These are phyloP conservation scores for Pristionchus entomophagus DNA, from an alignment of 2,888 invertebrate species.

Conservation along the genomic window DNA sequence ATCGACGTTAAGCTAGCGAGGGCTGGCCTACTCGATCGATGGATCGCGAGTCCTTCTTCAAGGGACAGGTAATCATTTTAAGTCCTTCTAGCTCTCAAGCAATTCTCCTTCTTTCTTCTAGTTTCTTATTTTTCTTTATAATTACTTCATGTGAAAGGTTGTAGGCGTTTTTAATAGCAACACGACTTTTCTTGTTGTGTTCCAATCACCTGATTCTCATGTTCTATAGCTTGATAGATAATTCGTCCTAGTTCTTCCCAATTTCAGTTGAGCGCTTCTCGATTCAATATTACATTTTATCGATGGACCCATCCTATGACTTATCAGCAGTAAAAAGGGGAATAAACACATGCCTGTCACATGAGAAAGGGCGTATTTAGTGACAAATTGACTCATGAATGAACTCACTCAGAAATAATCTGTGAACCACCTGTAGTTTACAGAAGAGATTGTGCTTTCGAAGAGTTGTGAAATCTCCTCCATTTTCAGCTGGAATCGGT, in stretches of 20 bases:
- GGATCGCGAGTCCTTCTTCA: constrained; percentile 61
- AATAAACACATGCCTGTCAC: not conserved
- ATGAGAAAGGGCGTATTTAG: not conserved
- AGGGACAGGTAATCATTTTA: constrained; percentile 56
- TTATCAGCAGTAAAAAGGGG: not conserved
- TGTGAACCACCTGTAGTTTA: not conserved
- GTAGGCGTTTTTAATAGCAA: no score
- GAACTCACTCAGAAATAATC: not conserved
- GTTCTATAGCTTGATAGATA: no score
- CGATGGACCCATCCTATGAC: not conserved
- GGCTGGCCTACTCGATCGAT: constrained; percentile 42
- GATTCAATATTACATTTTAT: no score
- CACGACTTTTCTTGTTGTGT: no score
- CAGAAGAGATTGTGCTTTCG: not conserved
- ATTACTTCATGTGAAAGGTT: no score
- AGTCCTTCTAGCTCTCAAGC: no score
- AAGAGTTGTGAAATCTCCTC: not conserved
- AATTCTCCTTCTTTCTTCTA: no score
- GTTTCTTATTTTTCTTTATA: no score
- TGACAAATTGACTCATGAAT: not conserved
- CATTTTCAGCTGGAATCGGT: constrained; percentile 85
- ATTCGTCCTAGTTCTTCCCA: no score
- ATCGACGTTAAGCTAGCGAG: constrained; percentile 1
- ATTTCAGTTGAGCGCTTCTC: no score
- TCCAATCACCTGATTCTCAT: no score